Conservation (phyloP, 2,797 vertebrate genomes). For the Chrysocyon brachyurus region DNA sequence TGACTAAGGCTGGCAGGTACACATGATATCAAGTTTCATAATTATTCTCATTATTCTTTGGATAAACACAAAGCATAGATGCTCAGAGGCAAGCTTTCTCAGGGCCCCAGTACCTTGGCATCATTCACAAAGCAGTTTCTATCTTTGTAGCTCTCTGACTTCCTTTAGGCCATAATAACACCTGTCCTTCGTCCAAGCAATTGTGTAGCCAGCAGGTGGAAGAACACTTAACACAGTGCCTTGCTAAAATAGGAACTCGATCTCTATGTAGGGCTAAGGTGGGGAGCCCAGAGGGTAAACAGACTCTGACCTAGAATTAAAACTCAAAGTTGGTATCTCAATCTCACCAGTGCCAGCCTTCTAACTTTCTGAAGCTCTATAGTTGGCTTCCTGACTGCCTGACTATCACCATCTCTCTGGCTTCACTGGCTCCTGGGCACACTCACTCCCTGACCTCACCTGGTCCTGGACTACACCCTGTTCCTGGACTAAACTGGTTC, state of each 20-base stretch:
- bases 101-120: not conserved
- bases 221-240: not conserved
- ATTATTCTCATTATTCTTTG: constrained; percentile 69
- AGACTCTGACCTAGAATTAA: constrained; percentile 1
- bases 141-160: constrained; percentile 3
- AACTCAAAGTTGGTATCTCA: not conserved
- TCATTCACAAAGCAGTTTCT: constrained; percentile 37
- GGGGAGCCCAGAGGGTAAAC: not conserved
- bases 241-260: not conserved
- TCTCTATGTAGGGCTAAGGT: not conserved
- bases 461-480: not conserved
- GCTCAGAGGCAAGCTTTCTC: not conserved
- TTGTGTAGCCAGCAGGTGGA: not conserved
- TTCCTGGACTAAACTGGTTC: not conserved
- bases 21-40: constrained; percentile 27
- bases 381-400: not conserved
- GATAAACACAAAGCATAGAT: constrained; percentile 55
- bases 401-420: not conserved
- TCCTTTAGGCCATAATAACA: constrained; percentile 31
- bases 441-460: no score
- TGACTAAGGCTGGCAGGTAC: constrained; percentile 19
- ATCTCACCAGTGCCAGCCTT: not conserved
- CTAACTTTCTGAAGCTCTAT: not conserved
- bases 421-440: not conserved
- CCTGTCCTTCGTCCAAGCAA: not conserved